Evolutionary conservation across 92 coral and sea anemone genomes (phyloP).

Genomic region (Epizoanthus ramosus): DNA sequence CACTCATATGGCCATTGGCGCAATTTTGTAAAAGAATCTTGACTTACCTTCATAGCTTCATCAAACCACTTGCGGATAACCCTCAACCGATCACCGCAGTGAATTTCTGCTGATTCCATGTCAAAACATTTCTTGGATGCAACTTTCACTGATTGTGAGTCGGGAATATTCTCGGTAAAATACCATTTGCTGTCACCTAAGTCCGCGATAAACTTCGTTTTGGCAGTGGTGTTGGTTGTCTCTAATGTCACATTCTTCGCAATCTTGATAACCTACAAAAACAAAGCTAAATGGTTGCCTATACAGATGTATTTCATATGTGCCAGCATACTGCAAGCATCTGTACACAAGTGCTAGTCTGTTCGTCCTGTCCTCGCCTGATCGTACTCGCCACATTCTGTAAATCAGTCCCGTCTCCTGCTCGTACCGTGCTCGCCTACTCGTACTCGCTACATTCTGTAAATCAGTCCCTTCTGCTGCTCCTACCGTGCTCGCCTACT

Average conservation of each 20-base stretch:
- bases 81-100: slow-evolving; percentile 38
- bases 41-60: slow-evolving; percentile 46
- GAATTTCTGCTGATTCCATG: slow-evolving; percentile 25
- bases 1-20: neutral
- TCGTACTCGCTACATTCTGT: no score
- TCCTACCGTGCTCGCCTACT: no score
- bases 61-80: slow-evolving; percentile 47
- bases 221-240: slow-evolving; percentile 30
- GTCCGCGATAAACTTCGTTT: neutral
- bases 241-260: slow-evolving; percentile 37
- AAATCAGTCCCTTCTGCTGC: no score
- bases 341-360: no score
- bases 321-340: neutral
- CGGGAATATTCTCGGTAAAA: slow-evolving; percentile 36
- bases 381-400: no score
- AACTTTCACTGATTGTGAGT: slow-evolving; percentile 29
- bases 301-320: neutral
- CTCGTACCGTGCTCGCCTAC: no score
- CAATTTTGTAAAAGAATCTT: neutral
- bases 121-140: slow-evolving; percentile 38
- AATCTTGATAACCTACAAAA: slow-evolving; percentile 35
- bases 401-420: no score
- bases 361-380: no score
- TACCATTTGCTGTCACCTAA: slow-evolving; percentile 6
- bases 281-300: neutral